These are phyloP conservation scores for Apistogramma diplotaenia DNA, from an alignment of 2,113 vertebrate species.

Conservation along the genomic window DNA sequence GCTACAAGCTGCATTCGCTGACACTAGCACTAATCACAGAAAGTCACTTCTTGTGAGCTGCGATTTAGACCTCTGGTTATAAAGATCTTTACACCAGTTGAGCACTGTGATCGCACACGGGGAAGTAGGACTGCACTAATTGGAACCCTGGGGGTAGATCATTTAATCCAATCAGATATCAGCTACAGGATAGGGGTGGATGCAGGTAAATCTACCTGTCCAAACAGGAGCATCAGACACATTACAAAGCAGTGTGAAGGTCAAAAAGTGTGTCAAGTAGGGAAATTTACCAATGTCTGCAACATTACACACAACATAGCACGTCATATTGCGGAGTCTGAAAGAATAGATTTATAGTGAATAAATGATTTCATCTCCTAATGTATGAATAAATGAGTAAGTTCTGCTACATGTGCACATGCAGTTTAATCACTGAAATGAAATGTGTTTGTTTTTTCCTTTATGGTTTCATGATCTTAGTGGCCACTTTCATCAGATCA, in stretches of 20 bases:
- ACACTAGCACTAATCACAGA: background rate
- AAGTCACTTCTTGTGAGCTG: constrained; percentile 3
- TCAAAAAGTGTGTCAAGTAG: background rate
- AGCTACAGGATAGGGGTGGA: background rate
- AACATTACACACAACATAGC: no score
- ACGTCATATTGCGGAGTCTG: background rate
- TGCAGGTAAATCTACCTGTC: background rate
- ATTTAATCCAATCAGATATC: constrained; percentile 40
- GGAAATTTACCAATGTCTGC: background rate
- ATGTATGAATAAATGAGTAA: background rate
- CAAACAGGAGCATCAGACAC: background rate
- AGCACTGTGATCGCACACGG: constrained; percentile 6
- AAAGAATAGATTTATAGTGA: background rate
- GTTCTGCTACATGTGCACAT: background rate
- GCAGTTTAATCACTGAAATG: background rate
- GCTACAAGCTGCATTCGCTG: background rate
- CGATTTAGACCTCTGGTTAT: background rate
- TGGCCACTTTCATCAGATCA: background rate
- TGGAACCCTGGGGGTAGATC: background rate
- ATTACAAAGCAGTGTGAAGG: background rate
- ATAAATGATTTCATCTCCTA: background rate
- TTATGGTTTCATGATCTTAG: background rate
- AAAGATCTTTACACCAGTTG: constrained; percentile 42
- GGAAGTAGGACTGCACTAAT: background rate
- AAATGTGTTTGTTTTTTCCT: background rate